Evolutionary conservation across 2,113 vertebrate species (phyloP).

Genomic region (Podarcis muralis): DNA sequence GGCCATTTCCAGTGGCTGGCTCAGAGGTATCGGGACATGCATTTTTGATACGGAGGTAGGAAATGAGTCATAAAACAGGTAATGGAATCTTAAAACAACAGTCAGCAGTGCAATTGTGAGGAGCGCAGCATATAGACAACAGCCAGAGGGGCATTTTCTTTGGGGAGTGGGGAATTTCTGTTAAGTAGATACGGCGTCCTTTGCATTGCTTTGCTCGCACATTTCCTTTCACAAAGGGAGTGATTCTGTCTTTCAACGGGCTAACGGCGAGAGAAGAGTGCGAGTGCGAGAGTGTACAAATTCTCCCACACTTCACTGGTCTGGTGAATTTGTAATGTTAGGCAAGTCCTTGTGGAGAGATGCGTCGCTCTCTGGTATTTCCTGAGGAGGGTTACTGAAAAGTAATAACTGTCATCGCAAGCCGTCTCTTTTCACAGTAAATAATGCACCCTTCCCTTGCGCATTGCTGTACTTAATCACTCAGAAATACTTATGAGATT

Average conservation of each 20-base stretch:
- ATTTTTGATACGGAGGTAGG: constrained; percentile 52
- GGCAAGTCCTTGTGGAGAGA: constrained; percentile 48
- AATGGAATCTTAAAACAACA: constrained; percentile 66
- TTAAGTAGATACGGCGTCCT: constrained; percentile 45
- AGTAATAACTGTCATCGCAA: constrained; percentile 68
- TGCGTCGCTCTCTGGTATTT: constrained; percentile 63
- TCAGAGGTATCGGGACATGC: constrained; percentile 35
- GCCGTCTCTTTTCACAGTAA: constrained; percentile 66
- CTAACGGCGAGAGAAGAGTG: constrained; percentile 31
- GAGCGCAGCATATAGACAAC: constrained; percentile 33
- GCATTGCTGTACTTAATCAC: constrained; percentile 63
- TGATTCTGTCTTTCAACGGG: constrained; percentile 52
- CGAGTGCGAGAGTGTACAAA: not conserved
- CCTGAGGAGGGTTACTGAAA: constrained; percentile 64
- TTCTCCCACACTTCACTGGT: not conserved
- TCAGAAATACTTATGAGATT: constrained; percentile 57
- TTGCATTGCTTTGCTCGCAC: constrained; percentile 14
- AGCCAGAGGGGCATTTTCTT: constrained; percentile 28
- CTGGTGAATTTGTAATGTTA: constrained; percentile 53
- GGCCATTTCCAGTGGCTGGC: constrained; percentile 47
- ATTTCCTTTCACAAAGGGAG: not conserved
- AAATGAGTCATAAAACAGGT: constrained; percentile 70
- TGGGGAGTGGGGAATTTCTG: constrained; percentile 46
- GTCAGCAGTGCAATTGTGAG: constrained; percentile 49
- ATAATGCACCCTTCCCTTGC: constrained; percentile 57